A percentile compares a stretch with the other conserved stretches of the same genome.
phyloP scores from a whole-genome alignment of 2,888 invertebrate species.

The Tuberolachnus salignus region DNA sequence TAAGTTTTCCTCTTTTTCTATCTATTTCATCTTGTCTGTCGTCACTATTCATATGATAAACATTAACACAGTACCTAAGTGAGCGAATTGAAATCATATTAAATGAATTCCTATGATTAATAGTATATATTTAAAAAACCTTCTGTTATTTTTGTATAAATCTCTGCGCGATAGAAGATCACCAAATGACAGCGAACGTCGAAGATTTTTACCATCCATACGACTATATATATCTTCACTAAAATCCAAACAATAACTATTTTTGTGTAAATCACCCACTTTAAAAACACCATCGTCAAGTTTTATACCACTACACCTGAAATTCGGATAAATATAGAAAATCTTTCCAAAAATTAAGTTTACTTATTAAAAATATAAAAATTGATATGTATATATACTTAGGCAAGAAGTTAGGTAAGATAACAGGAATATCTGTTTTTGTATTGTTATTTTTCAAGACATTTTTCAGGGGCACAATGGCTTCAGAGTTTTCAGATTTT shows the following conservation, averaged over 20 bases:
- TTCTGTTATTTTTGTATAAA: constrained; percentile 51
- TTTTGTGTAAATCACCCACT: constrained; percentile 52
- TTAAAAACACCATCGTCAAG: constrained; percentile 54
- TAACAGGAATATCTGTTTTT: constrained; percentile 31
- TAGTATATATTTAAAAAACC: neutral
- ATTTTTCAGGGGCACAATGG: neutral
- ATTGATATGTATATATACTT: too few relatives aligned
- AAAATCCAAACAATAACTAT: constrained; percentile 51
- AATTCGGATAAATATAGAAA: neutral
- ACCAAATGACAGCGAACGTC: constrained; percentile 49
- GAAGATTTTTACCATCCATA: constrained; percentile 42
- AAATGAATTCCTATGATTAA: neutral
- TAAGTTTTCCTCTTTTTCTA: constrained; percentile 9
- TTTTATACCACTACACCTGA: constrained; percentile 44
- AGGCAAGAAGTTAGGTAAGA: constrained; percentile 44
- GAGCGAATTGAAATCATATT: neutral
- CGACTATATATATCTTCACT: constrained; percentile 48
- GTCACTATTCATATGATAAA: constrained; percentile 45
- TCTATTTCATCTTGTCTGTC: constrained; percentile 31
- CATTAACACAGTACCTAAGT: constrained; percentile 48
- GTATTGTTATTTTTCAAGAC: neutral
- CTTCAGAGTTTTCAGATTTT: constrained; percentile 17
- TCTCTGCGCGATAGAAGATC: constrained; percentile 48
- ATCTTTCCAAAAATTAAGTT: neutral
- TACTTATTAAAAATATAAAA: neutral